Base-by-base conservation (phyloP, 2,888 invertebrate genomes). In the Macrosiphum euphorbiae region DNA sequence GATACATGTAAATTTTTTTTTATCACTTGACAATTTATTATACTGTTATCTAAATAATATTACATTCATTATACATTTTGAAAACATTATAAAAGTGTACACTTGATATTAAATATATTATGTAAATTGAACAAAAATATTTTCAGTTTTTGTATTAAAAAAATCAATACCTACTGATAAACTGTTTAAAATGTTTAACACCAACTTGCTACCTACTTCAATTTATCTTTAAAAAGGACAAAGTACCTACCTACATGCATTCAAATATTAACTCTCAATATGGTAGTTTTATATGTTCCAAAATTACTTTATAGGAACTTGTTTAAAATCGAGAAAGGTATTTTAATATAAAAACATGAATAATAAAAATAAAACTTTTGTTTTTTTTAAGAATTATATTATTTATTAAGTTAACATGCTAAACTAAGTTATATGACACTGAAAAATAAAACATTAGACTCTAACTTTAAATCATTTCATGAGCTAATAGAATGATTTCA, bases 11-110 rank as follows among this genome's bases (percentile, higher is more conserved):
- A 47, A 8, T 35, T 26, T 28, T n/a, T 78, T 90, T 91, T 84
- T 84, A 91, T 91, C 90, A 91, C 35, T 84, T 52, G 16, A 20
- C 47, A 35, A 92, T 87, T 47, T 47, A 47, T 47, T 87, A 26
- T 20, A 87, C 26, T 58, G 24, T 85, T 92, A 87, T 92, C 61
- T 50, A 24, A 61, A n/a, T 86, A 61, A 61, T 26, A 87, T 11
- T 52, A 52, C 28, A 26, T 26, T 16, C 4, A 87, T 16, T 24
- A 44, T 26, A 87, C 0, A 67, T 61, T 52, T 8, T 58, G n/a
- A 24, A 91, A 86, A 58, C 47, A 84, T 84, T 10, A 61, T n/a
- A 35, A 67, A n/a, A 44, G 47, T 28, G 86, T 26, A 26, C 13
- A 78, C 7, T 35, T 67, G n/a, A 1, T 67, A n/a, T 16, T 35